Evolutionary conservation across 2,888 invertebrate species (phyloP), one percentile per base, ranked within the genome.

Genomic region (Atherix ibis): DNA sequence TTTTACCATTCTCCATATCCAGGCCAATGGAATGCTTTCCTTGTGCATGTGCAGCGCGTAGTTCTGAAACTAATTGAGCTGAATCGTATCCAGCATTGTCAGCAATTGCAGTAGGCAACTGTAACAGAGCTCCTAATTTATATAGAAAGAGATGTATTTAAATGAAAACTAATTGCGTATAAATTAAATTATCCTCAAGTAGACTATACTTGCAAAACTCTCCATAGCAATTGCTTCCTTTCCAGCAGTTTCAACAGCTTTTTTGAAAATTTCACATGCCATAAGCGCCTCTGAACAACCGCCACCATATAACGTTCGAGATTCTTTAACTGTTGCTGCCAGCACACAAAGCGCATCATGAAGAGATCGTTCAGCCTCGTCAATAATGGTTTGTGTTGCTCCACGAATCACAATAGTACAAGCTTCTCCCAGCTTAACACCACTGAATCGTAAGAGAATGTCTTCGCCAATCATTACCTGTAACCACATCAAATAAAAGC

Each of bases 1-100:
- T 65, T 49, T 71, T 71, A 4, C 95, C 97, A 29, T 69, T 67
- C 6, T 83, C 76, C 88, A 95, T 95, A 56, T 97, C 89, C 77
- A 58, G 44, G n/a, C 59, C 62, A 32, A 44, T 36, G 5, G 70
- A 70, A 2, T 80, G 77, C 40, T 81, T 73, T 32, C 85, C 87
- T 47, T 78, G 74, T 25, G 83, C 80, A 59, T 99, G 97, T 6
- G 76, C 73, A 6, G 98, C 95, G 43, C 92, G 67, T 40, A 99
- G 68, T 47, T 89, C 76, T n/a, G 91, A 80, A 36, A 98, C 69
- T 41, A 95, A 69, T 49, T 95, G 89, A 1, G 95, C 88, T 28
- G 94, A 92, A 66, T 99, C 98, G 57, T 85, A 94, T 38, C 98
- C 98, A 38, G 89, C 98, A 64, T 99, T 99, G 62, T 99, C 98